A percentile compares a stretch with the other conserved stretches of the same genome.
Conservation (phyloP, 2,888 invertebrate genomes). For the Apotomis capreana region DNA sequence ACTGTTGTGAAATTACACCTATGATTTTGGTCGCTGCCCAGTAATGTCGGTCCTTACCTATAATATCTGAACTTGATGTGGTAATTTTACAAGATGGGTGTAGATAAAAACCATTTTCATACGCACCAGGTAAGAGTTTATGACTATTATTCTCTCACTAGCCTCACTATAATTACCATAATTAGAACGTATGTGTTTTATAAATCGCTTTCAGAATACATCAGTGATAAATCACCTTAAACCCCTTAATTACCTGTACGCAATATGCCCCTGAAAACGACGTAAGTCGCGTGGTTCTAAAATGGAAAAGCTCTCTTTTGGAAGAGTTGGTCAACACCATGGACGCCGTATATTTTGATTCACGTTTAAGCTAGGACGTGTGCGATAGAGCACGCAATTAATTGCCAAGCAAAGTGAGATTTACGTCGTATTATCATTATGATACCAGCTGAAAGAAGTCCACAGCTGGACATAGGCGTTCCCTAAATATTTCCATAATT, state of each 20-base stretch:
- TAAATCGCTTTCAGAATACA: slow-evolving; percentile 8
- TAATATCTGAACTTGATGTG: too few relatives aligned
- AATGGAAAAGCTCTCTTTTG: neutral
- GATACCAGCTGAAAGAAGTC: too few relatives aligned
- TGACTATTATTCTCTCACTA: neutral
- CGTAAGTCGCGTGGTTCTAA: neutral
- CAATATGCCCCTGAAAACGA: neutral
- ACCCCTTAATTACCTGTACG: slow-evolving; percentile 6
- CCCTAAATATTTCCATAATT: too few relatives aligned
- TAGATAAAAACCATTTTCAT: too few relatives aligned
- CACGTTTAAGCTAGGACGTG: neutral
- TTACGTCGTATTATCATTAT: too few relatives aligned
- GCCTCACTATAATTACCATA: neutral
- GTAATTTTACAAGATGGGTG: too few relatives aligned
- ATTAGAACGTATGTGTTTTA: slow-evolving; percentile 12
- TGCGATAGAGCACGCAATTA: too few relatives aligned
- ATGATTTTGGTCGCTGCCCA: too few relatives aligned
- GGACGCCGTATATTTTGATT: neutral
- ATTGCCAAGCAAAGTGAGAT: too few relatives aligned
- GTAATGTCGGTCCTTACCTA: too few relatives aligned
- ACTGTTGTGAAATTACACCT: too few relatives aligned
- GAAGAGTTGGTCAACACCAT: neutral
- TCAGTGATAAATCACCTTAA: slow-evolving; percentile 6
- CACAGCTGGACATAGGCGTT: too few relatives aligned
- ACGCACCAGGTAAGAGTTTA: neutral